Evolutionary conservation across 1,140 invertebrate genomes (phyloP), one percentile per base, ranked within the genome.

Genomic region (Temnothorax longispinosus): DNA sequence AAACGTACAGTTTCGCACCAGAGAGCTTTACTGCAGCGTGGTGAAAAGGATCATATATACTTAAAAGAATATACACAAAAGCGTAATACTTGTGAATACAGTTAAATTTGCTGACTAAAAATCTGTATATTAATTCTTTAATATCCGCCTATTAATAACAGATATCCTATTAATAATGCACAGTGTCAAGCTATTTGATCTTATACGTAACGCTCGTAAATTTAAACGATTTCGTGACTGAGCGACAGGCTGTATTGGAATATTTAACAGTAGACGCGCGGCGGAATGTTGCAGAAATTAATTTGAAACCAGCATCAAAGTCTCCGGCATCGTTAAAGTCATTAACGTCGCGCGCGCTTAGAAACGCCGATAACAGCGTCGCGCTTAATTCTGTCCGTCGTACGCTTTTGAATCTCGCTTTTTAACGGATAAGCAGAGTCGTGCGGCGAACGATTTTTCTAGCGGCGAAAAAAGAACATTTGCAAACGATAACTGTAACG

Each of bases 201-300:
- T 82, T 74, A 21, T 21, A 82, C 52, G 27, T 38, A 74, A 50
- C 13, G 41, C 69, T 35, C 54, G 54, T 75, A 60, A 84, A 84
- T 60, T 84, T 60, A 84, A 84, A 27, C 58, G 38, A 82, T 72
- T 82, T 47, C 52, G 80, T 84, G 80, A 84, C 18, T 21, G 5
- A 56, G 41, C 52, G 54, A 56, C 64, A 35, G 41, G 67, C 13
- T 32, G 35, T 13, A 35, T 7, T 72, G 52, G 21, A 58, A 58
- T 69, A 81, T 82, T 58, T 72, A 72, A 60, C 21, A 41, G 32
- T 32, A 74, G 38, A 82, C 52, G 15, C 67, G 15, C 77, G 47
- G 10, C 32, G 62, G 35, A 74, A 75, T 60, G 11, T 35, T 56
- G 56, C 41, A 44, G 80, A 84, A 84, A 74, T 84, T 60, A 84